phyloP scores from a whole-genome alignment of 2,113 vertebrate species.

The Ammodytes marinus region DNA sequence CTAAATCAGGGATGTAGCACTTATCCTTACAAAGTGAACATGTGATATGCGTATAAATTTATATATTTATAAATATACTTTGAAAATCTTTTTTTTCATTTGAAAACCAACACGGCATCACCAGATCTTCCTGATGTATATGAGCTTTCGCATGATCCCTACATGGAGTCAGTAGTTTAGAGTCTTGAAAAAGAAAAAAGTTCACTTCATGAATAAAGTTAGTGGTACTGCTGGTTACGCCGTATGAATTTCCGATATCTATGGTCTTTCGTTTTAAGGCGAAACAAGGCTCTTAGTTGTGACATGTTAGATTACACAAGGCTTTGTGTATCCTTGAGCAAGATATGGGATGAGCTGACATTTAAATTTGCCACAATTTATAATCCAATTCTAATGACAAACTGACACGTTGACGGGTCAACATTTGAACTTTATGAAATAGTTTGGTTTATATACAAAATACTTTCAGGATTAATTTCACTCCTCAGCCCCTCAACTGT shows the following conservation, averaged over 20 bases:
- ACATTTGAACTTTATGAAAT: too few relatives aligned
- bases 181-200: slow-evolving; percentile 40
- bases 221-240: neutral
- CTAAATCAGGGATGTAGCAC: slow-evolving; percentile 68
- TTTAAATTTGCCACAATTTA: too few relatives aligned
- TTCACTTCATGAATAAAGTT: slow-evolving; percentile 12
- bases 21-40: slow-evolving; percentile 73
- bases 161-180: slow-evolving; percentile 8
- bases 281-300: neutral
- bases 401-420: too few relatives aligned
- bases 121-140: neutral
- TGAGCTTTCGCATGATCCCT: slow-evolving; percentile 22
- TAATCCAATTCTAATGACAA: too few relatives aligned
- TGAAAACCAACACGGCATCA: slow-evolving; percentile 43
- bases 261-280: neutral
- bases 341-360: neutral
- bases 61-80: slow-evolving; percentile 66
- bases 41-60: slow-evolving; percentile 70
- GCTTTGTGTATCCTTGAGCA: slow-evolving; percentile 3
- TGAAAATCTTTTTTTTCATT: slow-evolving; percentile 64
- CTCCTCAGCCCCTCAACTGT: neutral
- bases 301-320: neutral
- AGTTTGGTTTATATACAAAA: neutral
- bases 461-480: neutral
- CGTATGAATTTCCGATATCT: neutral